A percentile compares a stretch with the other conserved stretches of the same genome.
Evolutionary conservation across 2,888 invertebrate species (phyloP).

Genomic region (Rhorus exstirpatorius): DNA sequence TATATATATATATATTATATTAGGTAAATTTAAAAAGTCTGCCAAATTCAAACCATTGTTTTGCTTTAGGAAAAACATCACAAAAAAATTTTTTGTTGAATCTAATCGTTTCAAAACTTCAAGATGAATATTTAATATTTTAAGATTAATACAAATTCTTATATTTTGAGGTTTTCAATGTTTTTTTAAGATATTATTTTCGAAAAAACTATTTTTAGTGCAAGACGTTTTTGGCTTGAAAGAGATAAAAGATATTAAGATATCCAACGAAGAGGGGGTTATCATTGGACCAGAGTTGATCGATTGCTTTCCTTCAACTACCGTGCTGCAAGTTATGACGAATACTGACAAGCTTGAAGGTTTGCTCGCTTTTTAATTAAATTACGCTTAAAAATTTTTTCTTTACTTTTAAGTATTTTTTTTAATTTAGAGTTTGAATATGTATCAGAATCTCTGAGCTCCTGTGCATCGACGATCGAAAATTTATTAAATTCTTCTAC

Average conservation of each 20-base stretch:
- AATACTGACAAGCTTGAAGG: constrained; percentile 6
- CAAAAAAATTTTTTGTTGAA: no score
- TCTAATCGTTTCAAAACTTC: no score
- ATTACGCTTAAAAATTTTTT: constrained; percentile 1
- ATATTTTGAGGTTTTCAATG: no score
- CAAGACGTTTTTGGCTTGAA: not conserved
- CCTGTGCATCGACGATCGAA: constrained; percentile 8
- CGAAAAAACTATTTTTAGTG: no score
- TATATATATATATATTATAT: no score
- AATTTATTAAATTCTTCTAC: constrained; percentile 14
- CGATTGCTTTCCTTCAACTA: constrained; percentile 12
- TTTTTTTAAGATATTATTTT: no score
- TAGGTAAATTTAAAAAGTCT: no score
- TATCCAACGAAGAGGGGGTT: constrained; percentile 9
- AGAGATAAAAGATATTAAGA: constrained; percentile 14
- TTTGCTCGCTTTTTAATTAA: constrained; percentile 4
- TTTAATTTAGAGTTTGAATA: constrained; percentile 4
- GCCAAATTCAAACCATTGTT: no score
- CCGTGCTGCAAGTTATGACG: constrained; percentile 9
- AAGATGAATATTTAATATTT: constrained; percentile 19
- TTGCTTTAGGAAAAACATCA: no score
- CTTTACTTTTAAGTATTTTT: not conserved
- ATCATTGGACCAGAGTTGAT: constrained; percentile 21
- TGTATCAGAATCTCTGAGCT: constrained; percentile 14
- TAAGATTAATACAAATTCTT: no score